Evolutionary conservation across 2,113 vertebrate genomes (phyloP).

Genomic region (Lucifuga dentata): DNA sequence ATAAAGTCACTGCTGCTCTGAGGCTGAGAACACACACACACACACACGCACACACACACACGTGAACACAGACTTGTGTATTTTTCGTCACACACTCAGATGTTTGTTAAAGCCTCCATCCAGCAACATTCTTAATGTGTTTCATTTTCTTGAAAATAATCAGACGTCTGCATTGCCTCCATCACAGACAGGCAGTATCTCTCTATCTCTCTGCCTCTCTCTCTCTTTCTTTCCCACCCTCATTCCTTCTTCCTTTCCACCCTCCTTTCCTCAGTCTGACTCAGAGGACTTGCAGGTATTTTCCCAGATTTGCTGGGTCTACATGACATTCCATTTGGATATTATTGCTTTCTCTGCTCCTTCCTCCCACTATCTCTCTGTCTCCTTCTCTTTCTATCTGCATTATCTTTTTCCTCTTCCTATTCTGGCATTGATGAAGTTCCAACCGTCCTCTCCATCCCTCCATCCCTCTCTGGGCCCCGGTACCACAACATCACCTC

Average conservation of each 20-base stretch:
- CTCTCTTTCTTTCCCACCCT: not conserved
- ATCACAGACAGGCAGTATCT: slow-evolving; percentile 18
- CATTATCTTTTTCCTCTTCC: not conserved
- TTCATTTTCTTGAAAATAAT: slow-evolving; percentile 68
- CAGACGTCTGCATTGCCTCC: slow-evolving; percentile 8
- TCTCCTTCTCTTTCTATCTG: not conserved
- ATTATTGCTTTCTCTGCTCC: not conserved
- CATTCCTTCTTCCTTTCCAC: not conserved
- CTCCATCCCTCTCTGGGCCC: not conserved
- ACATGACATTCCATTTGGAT: not conserved
- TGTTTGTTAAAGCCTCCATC: slow-evolving; percentile 35
- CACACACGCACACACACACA: slow-evolving; percentile 13
- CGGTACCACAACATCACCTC: slow-evolving; percentile 52
- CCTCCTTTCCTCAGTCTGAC: not conserved
- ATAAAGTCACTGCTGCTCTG: slow-evolving; percentile 32
- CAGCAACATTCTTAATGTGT: slow-evolving; percentile 57
- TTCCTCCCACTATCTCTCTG: not conserved
- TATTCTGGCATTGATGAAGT: not conserved
- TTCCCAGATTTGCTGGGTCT: not conserved
- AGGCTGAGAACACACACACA: slow-evolving; percentile 18
- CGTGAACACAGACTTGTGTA: not conserved
- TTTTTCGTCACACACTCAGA: slow-evolving; percentile 37
- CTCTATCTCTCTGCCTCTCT: not conserved
- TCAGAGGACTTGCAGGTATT: not conserved
- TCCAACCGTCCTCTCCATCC: not conserved